Conservation (phyloP, 1,140 invertebrate genomes). For the Drosophila navojoa region DNA sequence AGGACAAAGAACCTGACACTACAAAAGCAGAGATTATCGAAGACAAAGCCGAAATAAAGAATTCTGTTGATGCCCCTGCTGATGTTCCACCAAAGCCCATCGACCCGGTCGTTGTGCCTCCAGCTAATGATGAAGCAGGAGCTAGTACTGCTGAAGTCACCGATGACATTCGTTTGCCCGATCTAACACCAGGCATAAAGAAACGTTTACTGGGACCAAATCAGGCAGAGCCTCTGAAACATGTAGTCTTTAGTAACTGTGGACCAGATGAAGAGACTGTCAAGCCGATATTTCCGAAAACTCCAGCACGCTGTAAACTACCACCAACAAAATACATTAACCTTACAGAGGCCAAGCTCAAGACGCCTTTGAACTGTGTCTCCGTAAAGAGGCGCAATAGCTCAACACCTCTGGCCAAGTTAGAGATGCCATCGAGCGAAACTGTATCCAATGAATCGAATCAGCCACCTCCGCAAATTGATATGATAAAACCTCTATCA, state of each 20-base stretch:
- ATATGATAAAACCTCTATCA: constrained; percentile 41
- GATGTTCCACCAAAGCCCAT: too few species aligned
- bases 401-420: constrained; percentile 57
- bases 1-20: background rate
- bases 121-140: background rate
- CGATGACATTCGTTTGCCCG: background rate
- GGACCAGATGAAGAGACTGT: constrained; percentile 1
- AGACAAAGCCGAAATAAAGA: background rate
- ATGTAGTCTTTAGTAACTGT: constrained; percentile 41
- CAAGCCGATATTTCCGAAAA: constrained; percentile 65
- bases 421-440: background rate
- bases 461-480: constrained; percentile 45
- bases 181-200: constrained; percentile 6
- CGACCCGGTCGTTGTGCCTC: background rate
- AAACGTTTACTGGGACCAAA: background rate
- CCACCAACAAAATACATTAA: background rate
- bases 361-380: constrained; percentile 35
- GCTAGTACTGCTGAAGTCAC: background rate
- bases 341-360: background rate
- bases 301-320: constrained; percentile 48
- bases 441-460: constrained; percentile 8
- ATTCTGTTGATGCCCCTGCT: background rate
- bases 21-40: background rate
- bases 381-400: constrained; percentile 46
- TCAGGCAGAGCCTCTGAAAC: constrained; percentile 5